Percentiles rank a stretch among this genome's conserved stretches.
phyloP scores from a whole-genome alignment of 2,888 invertebrate species.

The Diarsia mendica region DNA sequence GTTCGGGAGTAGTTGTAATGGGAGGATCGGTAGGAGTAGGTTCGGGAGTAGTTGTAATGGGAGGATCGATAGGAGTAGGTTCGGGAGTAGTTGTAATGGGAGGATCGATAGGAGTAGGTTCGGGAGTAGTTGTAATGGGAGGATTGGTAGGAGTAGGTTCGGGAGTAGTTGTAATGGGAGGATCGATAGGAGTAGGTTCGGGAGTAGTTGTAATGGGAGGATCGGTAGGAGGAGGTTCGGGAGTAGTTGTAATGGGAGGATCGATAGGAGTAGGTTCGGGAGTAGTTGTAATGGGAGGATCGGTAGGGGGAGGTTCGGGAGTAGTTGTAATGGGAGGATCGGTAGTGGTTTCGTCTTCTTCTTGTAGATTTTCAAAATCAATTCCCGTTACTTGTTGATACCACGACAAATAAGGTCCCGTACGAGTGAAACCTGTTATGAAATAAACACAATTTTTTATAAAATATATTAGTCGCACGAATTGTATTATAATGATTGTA shows the following conservation, averaged over 20 bases:
- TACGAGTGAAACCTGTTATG: constrained; percentile 79
- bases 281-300: not conserved
- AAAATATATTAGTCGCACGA: not conserved
- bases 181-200: too few species aligned
- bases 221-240: too few species aligned
- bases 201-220: not conserved
- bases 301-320: not conserved
- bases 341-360: constrained; percentile 60
- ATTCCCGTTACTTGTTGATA: constrained; percentile 77
- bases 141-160: not conserved
- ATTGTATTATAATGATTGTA: not conserved
- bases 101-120: too few species aligned
- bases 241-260: too few species aligned
- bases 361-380: constrained; percentile 79
- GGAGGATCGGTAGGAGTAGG: not conserved
- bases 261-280: not conserved
- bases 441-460: not conserved
- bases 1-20: not conserved
- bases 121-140: not conserved
- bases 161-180: too few species aligned
- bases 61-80: not conserved
- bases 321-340: not conserved
- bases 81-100: not conserved
- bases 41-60: too few species aligned
- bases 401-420: constrained; percentile 84